phyloP scores from a whole-genome alignment of 2,113 vertebrate genomes.

The Edolisoma coerulescens region DNA sequence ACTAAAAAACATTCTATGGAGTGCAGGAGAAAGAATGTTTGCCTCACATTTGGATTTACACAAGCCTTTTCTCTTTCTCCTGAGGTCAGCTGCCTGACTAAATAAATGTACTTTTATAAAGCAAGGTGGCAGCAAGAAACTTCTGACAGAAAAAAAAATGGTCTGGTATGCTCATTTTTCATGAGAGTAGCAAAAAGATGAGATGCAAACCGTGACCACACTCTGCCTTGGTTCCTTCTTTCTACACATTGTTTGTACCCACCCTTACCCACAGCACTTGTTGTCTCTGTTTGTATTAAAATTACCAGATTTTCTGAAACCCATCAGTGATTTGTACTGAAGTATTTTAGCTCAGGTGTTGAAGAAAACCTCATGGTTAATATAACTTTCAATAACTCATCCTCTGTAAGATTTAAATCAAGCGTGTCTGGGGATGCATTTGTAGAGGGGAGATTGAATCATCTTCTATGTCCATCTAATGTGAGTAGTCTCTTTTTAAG shows the following conservation, averaged over 20 bases:
- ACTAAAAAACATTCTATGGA: neutral
- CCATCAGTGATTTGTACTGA: neutral
- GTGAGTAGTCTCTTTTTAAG: neutral
- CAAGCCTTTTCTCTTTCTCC: neutral
- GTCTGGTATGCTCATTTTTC: neutral
- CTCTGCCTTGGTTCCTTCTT: neutral
- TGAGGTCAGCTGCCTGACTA: conserved; percentile 46
- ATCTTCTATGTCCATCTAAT: neutral
- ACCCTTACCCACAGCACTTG: neutral
- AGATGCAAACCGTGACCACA: neutral
- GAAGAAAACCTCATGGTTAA: neutral
- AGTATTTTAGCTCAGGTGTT: neutral
- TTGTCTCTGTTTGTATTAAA: neutral
- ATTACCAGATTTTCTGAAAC: neutral
- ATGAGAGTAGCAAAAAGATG: neutral
- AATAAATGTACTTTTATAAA: conserved; percentile 62
- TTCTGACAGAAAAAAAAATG: conserved; percentile 39
- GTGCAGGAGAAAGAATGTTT: neutral
- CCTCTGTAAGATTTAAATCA: neutral
- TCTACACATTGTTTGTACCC: neutral
- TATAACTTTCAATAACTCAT: neutral
- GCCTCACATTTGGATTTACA: neutral
- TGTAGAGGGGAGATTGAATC: neutral
- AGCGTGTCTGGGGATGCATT: neutral
- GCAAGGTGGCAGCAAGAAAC: conserved; percentile 66